A percentile compares a stretch with the other conserved stretches of the same genome.
phyloP scores from a whole-genome alignment of 1,140 invertebrate species.

The Schlechtendalia chinensis region DNA sequence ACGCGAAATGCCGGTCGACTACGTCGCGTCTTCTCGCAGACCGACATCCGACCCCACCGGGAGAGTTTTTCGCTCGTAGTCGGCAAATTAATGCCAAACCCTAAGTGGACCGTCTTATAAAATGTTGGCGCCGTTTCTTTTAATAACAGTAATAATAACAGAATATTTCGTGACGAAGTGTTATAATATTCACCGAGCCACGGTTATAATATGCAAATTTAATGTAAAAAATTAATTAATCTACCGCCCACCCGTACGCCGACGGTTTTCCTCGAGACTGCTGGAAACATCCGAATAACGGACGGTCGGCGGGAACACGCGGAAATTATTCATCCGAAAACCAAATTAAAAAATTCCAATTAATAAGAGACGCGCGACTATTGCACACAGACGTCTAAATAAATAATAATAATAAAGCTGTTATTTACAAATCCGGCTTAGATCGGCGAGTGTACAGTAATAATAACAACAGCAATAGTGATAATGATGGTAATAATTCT shows the following conservation, averaged over 20 bases:
- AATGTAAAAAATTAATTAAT: conserved; percentile 43
- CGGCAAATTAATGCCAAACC: background rate
- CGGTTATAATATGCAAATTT: conserved; percentile 38
- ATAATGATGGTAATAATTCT: background rate
- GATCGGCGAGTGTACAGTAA: no score
- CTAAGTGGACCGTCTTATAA: conserved; percentile 13
- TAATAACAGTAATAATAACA: conserved; percentile 23
- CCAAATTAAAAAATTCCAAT: conserved; percentile 21
- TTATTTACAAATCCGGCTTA: conserved; percentile 1
- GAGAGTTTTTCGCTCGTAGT: background rate
- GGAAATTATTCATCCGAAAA: background rate
- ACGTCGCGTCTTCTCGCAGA: no score
- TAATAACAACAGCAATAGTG: no score
- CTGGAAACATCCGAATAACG: conserved; percentile 19
- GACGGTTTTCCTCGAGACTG: conserved; percentile 12
- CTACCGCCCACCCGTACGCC: background rate
- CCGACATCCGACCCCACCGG: no score
- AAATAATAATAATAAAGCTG: background rate
- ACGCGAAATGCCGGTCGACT: no score
- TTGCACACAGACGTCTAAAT: no score
- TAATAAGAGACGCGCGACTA: no score
- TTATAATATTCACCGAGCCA: conserved; percentile 27
- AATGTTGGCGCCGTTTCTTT: conserved; percentile 26
- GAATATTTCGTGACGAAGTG: conserved; percentile 35
- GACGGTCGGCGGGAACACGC: background rate